Percentiles rank a stretch among this genome's conserved stretches.
Evolutionary conservation across 2,113 vertebrate genomes (phyloP).

Genomic region (Nipponia nippon): DNA sequence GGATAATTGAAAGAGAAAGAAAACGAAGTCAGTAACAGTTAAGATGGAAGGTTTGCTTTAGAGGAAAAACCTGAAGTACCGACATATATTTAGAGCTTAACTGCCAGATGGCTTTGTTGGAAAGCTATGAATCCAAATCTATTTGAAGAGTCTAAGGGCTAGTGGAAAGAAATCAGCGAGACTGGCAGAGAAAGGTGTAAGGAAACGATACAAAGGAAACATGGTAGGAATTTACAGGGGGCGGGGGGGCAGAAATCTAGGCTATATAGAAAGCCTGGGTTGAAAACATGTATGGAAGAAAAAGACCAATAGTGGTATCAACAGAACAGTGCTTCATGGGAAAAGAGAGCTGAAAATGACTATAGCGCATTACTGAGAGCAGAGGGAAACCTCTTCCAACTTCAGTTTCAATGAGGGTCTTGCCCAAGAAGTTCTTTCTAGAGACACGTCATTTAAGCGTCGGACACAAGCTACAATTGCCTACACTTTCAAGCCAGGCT

Average conservation of each 20-base stretch:
- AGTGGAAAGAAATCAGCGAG: neutral
- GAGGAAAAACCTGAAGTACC: neutral
- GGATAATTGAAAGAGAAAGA: neutral
- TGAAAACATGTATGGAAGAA: neutral
- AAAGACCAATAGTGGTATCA: neutral
- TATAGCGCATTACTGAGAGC: neutral
- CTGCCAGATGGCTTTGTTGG: neutral
- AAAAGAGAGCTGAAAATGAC: neutral
- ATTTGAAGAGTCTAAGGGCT: neutral
- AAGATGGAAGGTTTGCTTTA: neutral
- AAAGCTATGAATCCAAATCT: neutral
- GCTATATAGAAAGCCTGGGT: neutral
- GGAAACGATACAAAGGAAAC: neutral
- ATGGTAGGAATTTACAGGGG: neutral
- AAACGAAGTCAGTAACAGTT: neutral
- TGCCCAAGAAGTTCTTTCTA: neutral
- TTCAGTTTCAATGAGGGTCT: neutral
- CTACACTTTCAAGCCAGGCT: neutral
- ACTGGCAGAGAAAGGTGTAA: neutral
- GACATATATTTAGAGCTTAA: neutral
- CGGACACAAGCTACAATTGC: neutral
- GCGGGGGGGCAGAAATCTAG: neutral
- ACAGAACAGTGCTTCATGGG: neutral
- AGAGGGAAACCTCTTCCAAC: neutral
- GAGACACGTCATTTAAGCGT: rapidly evolving